Conservation (phyloP, 2,888 invertebrate species). For the Nematopogon swammerdamellus region DNA sequence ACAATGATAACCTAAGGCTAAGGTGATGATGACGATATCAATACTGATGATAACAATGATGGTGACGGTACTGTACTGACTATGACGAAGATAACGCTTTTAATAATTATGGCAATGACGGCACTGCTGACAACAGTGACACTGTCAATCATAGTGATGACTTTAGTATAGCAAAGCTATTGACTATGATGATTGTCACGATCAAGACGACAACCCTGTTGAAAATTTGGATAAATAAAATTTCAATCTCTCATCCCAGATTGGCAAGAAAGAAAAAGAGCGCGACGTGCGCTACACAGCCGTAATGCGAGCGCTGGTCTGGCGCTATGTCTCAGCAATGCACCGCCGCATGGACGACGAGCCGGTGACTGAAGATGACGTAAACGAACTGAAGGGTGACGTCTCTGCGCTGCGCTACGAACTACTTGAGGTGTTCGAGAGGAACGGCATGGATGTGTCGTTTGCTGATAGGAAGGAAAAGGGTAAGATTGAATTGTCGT, state of each 20-base stretch:
- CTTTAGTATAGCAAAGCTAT: too few species aligned
- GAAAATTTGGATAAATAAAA: not conserved
- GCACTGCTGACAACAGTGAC: too few species aligned
- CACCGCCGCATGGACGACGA: conserved; percentile 81
- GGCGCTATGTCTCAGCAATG: conserved; percentile 87
- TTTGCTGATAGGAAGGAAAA: conserved; percentile 71
- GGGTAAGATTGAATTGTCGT: conserved; percentile 41
- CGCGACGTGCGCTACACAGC: conserved; percentile 69
- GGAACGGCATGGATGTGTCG: conserved; percentile 83
- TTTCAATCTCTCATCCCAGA: conserved; percentile 16
- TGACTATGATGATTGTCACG: too few species aligned
- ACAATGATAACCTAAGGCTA: too few species aligned
- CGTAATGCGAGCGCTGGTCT: conserved; percentile 87
- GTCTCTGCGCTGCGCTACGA: conserved; percentile 91
- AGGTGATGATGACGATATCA: too few species aligned
- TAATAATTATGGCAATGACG: too few species aligned
- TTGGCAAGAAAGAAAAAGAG: conserved; percentile 62
- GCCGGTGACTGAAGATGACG: conserved; percentile 87
- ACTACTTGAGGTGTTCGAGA: conserved; percentile 82
- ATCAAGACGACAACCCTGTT: too few species aligned
- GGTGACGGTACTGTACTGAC: too few species aligned
- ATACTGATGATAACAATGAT: too few species aligned
- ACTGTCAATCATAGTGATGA: too few species aligned
- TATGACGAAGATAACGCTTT: too few species aligned
- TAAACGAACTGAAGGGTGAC: conserved; percentile 93